Evolutionary conservation across 1,140 invertebrate species (phyloP).

Genomic region (Schlechtendalia chinensis): DNA sequence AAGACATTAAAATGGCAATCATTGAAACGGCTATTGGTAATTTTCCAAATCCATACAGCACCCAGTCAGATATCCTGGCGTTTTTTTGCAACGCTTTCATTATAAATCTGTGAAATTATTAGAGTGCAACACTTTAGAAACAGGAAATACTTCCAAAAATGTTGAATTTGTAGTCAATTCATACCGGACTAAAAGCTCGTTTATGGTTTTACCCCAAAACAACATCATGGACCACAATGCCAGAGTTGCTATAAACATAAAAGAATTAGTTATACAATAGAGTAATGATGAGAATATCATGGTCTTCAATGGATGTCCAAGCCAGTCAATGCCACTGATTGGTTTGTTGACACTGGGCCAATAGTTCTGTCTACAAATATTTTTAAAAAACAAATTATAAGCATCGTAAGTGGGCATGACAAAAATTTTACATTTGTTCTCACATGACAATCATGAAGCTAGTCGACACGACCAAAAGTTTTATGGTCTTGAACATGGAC

Average conservation of each 20-base stretch:
- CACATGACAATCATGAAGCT: conserved; percentile 14
- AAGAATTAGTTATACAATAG: conserved; percentile 37
- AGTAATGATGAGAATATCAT: conserved; percentile 22
- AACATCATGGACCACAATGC: conserved; percentile 35
- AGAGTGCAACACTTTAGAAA: no score
- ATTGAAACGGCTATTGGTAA: conserved; percentile 34
- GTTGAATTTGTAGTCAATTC: neutral
- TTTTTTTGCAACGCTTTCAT: conserved; percentile 34
- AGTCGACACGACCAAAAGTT: conserved; percentile 4
- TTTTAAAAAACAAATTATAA: neutral
- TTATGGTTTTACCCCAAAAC: conserved; percentile 36
- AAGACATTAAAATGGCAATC: conserved; percentile 24
- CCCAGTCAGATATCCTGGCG: conserved; percentile 10
- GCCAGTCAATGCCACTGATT: conserved; percentile 40
- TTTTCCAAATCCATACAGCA: conserved; percentile 38
- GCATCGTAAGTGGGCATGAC: neutral
- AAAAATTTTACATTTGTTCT: neutral
- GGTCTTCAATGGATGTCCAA: conserved; percentile 32
- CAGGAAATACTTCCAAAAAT: neutral
- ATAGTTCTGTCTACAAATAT: neutral
- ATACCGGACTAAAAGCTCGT: conserved; percentile 13
- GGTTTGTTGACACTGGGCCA: conserved; percentile 22
- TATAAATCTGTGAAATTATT: conserved; percentile 18
- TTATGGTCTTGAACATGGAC: neutral
- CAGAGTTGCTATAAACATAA: conserved; percentile 19